phyloP scores from a whole-genome alignment of 2,113 vertebrate species.

The Piaya cayana region DNA sequence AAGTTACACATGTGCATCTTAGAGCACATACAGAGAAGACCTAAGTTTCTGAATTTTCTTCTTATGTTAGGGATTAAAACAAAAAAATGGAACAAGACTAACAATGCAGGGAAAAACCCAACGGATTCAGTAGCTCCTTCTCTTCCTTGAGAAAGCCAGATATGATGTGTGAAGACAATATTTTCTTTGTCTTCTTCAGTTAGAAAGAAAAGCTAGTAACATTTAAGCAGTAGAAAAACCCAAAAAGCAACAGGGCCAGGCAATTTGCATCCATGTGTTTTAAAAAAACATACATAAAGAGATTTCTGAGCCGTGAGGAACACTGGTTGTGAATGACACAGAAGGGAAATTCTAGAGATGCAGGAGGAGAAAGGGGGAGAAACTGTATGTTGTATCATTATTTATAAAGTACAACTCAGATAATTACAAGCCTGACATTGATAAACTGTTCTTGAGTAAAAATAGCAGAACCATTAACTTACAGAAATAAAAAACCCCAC shows the following conservation, averaged over 20 bases:
- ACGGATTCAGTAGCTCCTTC: background rate
- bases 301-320: background rate
- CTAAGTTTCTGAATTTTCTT: background rate
- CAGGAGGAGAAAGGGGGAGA: fast-evolving
- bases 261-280: background rate
- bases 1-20: background rate
- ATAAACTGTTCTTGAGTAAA: background rate
- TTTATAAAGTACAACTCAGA: background rate
- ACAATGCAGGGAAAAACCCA: background rate
- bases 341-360: background rate
- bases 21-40: fast-evolving
- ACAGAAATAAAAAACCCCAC: background rate
- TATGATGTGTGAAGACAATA: background rate
- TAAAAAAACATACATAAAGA: background rate
- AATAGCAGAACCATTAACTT: background rate
- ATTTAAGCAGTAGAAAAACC: background rate
- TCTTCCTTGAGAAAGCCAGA: background rate
- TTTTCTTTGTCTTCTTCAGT: background rate
- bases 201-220: background rate
- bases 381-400: background rate
- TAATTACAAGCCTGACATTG: background rate
- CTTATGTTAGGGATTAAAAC: background rate
- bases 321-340: background rate
- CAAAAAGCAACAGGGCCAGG: background rate
- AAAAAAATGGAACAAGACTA: background rate